A percentile compares a stretch with the other conserved stretches of the same genome.
Conservation (phyloP, 1,140 invertebrate genomes). For the Platyura marginata region DNA sequence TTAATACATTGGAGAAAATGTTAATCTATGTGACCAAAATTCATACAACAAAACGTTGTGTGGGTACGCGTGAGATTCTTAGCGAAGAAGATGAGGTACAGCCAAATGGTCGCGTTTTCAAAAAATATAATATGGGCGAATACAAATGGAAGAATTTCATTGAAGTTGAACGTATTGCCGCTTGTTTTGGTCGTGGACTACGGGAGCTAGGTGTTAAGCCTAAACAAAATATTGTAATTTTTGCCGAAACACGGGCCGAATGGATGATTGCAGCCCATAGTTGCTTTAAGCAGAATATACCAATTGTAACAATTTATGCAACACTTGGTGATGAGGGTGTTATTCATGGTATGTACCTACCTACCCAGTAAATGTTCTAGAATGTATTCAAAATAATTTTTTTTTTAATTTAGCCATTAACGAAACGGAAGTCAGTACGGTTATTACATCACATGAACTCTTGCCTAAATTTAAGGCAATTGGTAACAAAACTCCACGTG, state of each 20-base stretch:
- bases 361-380: neutral
- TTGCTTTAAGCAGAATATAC: slow-evolving; percentile 82
- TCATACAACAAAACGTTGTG: slow-evolving; percentile 53
- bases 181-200: slow-evolving; percentile 62
- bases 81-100: slow-evolving; percentile 87
- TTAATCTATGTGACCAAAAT: slow-evolving; percentile 55
- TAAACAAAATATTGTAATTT: slow-evolving; percentile 69
- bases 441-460: slow-evolving; percentile 78
- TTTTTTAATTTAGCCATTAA: slow-evolving; percentile 40
- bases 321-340: slow-evolving; percentile 94
- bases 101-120: slow-evolving; percentile 85
- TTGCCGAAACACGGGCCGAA: slow-evolving; percentile 91
- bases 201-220: slow-evolving; percentile 42
- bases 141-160: slow-evolving; percentile 81
- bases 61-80: slow-evolving; percentile 81
- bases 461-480: slow-evolving; percentile 76
- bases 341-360: slow-evolving; percentile 46
- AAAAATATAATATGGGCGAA: slow-evolving; percentile 89
- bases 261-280: slow-evolving; percentile 93
- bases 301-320: slow-evolving; percentile 92
- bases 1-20: slow-evolving; percentile 76
- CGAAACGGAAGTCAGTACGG: slow-evolving; percentile 82
- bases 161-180: slow-evolving; percentile 56
- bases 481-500: slow-evolving; percentile 41
- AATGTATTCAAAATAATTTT: neutral